Percentiles rank a stretch among this genome's conserved stretches.
Conservation (phyloP, 2,113 vertebrate genomes). For the Rhabdornis inornatus region DNA sequence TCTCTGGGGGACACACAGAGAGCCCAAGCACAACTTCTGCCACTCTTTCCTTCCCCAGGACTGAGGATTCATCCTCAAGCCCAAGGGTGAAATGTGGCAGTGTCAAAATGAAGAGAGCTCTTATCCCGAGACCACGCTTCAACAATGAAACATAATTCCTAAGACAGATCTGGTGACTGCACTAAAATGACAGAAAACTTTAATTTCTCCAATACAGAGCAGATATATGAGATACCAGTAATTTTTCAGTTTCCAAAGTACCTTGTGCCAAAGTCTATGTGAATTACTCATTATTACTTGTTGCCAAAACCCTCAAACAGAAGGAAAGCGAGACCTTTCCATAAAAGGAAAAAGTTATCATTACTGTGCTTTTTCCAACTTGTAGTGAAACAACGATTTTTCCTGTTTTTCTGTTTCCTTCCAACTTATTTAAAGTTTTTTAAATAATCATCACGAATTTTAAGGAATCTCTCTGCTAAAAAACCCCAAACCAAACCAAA, state of each 20-base stretch:
- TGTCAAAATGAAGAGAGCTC: background rate
- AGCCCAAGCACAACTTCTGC: background rate
- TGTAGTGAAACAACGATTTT: background rate
- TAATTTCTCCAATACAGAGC: background rate
- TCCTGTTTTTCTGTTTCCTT: background rate
- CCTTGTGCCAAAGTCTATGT: background rate
- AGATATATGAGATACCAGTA: rapidly evolving
- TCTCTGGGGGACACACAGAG: background rate
- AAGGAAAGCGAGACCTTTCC: background rate
- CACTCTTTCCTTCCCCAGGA: background rate
- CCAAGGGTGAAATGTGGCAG: background rate
- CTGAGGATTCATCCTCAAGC: background rate
- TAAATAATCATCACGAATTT: background rate
- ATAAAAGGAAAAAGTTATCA: background rate
- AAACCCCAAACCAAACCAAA: background rate
- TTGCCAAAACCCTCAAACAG: background rate
- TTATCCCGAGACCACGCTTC: background rate
- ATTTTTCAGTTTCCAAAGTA: background rate
- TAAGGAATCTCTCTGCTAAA: background rate
- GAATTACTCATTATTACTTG: background rate
- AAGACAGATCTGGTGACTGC: background rate
- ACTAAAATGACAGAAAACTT: background rate
- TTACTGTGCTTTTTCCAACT: background rate
- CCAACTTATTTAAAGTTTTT: background rate
- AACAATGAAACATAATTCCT: background rate